Evolutionary conservation across 2,113 vertebrate genomes (phyloP).

Genomic region (Tauraco erythrolophus): DNA sequence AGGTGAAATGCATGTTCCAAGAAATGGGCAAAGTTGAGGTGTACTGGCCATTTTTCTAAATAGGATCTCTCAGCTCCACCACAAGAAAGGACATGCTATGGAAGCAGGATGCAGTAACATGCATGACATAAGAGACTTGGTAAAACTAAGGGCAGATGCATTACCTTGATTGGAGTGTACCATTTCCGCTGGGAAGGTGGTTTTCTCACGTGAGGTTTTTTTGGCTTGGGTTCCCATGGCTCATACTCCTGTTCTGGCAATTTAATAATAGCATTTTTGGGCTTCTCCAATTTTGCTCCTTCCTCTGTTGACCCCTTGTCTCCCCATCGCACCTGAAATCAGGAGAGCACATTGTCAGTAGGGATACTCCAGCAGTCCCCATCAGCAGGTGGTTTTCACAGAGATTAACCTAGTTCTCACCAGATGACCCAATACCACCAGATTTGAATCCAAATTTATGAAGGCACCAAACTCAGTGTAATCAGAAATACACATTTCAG

Average conservation of each 20-base stretch:
- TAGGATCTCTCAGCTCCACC: accelerated
- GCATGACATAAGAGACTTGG: neutral
- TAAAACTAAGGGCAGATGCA: neutral
- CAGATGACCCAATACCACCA: neutral
- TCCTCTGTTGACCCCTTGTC: conserved; percentile 90
- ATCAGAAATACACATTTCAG: neutral
- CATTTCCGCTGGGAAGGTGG: conserved; percentile 81
- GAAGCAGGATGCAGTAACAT: neutral
- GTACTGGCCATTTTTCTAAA: neutral
- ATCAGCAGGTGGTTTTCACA: neutral
- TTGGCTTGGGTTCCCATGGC: conserved; percentile 83
- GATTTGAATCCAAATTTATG: neutral
- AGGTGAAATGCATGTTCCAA: neutral
- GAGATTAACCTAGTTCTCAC: neutral
- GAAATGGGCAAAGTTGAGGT: neutral
- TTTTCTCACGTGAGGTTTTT: conserved; percentile 71
- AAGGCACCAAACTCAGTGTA: neutral
- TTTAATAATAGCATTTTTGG: conserved; percentile 90
- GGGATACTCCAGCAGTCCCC: neutral
- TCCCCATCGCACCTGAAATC: conserved; percentile 87
- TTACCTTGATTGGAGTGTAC: conserved; percentile 89
- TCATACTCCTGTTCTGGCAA: conserved; percentile 91
- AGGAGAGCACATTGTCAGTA: neutral
- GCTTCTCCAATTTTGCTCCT: conserved; percentile 90
- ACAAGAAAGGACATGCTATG: neutral